Evolutionary conservation across 2,888 invertebrate species (phyloP), one percentile per base, ranked within the genome.

Genomic region (Encarsia formosa): DNA sequence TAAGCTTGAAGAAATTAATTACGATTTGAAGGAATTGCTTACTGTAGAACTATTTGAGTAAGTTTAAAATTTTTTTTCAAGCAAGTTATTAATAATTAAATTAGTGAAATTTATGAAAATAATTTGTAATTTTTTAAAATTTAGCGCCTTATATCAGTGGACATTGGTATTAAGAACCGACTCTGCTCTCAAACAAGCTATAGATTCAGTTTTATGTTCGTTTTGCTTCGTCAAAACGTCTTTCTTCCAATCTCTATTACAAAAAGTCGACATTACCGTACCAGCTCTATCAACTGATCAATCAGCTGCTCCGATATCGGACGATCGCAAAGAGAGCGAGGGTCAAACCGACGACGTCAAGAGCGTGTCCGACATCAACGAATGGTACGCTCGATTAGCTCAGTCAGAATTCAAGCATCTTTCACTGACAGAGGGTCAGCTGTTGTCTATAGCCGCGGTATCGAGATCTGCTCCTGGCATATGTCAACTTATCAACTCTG

Each of bases 151-250:
- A 20, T 88, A 86, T 71, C 81, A 83, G 45, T 91, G 93, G 87
- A 84, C 88, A 18, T 77, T 83, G 48, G 78, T 79, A n/a, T 77
- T 89, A 39, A 81, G 83, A 16, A 81, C 83, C 35, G 81, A 84
- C 49, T 83, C 86, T 48, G 82, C 87, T 2, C 76, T 93, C 44
- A 93, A 93, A 75, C 84, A 85, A 64, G 83, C 91, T 0, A 81
- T 94, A n/a, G 91, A 94, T 74, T 84, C 88, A 65, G 81, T 91
- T 48, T 74, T 94, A 42, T 94, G 93, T 71, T 86, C 92, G 4
- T 80, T 92, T 67, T 93, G 92, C 73, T 88, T 86, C 72, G 87
- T 91, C 24, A 82, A 86, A 61, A 87, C 91, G 0, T 84, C 86
- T 57, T 76, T 88, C 46, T 93, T 91, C 67, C 84, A 83, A 39